phyloP scores from a whole-genome alignment of 2,888 invertebrate species.

The Cotesia congregata region DNA sequence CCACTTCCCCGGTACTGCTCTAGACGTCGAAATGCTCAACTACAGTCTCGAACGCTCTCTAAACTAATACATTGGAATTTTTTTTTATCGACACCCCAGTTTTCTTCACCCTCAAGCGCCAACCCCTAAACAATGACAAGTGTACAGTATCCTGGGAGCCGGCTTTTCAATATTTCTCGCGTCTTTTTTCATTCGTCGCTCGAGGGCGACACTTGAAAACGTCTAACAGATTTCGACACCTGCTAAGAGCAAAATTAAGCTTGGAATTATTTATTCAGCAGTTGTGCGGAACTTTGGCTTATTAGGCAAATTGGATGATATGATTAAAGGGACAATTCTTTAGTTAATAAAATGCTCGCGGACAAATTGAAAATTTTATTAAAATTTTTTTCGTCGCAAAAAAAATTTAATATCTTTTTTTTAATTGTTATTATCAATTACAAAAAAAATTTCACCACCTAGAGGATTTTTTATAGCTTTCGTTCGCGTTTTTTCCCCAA shows the following conservation, averaged over 20 bases:
- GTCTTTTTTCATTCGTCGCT: conserved; percentile 36
- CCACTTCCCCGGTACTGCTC: conserved; percentile 43
- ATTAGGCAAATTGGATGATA: too few relatives aligned
- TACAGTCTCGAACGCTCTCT: conserved; percentile 50
- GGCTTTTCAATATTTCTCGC: neutral
- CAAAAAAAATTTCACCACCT: neutral
- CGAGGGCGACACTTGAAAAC: conserved; percentile 55
- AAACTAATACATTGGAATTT: conserved; percentile 19
- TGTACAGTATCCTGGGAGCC: neutral
- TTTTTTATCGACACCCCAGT: conserved; percentile 1
- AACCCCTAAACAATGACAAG: neutral
- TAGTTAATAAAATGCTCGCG: too few relatives aligned
- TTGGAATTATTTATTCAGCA: too few relatives aligned
- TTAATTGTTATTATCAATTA: too few relatives aligned
- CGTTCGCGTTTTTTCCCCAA: neutral
- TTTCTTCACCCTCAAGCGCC: neutral
- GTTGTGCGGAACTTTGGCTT: too few relatives aligned
- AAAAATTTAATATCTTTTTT: too few relatives aligned
- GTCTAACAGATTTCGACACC: neutral
- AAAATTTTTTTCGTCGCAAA: too few relatives aligned
- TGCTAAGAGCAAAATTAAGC: too few relatives aligned
- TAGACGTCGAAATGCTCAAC: conserved; percentile 21
- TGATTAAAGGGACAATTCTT: too few relatives aligned
- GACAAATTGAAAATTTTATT: too few relatives aligned
- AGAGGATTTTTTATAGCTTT: neutral